Evolutionary conservation across 2,888 invertebrate species (phyloP), one percentile per base, ranked within the genome.

Genomic region (Nemotelus nigrinus): DNA sequence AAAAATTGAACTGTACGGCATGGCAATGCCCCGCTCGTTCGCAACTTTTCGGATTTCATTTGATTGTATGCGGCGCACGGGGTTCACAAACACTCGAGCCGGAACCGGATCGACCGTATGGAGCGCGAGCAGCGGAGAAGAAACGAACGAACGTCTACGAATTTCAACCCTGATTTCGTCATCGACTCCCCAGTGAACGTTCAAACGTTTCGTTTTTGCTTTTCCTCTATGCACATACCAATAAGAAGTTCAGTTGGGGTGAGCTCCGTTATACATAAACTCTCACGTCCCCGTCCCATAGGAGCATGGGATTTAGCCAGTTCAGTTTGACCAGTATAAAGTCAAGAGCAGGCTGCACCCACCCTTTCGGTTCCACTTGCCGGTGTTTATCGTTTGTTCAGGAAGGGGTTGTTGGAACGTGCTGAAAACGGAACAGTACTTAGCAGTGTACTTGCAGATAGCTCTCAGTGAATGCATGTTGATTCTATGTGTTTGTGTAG

Each of bases 371-470:
- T 2, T 41, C 7, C 3, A 77, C 70, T 79, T 79, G 79, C 78
- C 79, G 80, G 79, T 78, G 79, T 76, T 79, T 77, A 70, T 76
- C 77, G 39, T n/a, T 60, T 53, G 63, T 58, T 64, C 67, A 78
- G 76, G 78, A 67, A 78, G 78, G 80, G 80, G 76, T 76, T 78
- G 65, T 55, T 43, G 25, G 75, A 80, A 78, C 79, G 79, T 79
- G 77, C 45, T 80, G 79, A 77, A 75, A 78, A 74, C 58, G 77
- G 78, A 78, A 70, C 67, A 55, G 67, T 58, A 44, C 67, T 76
- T 45, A 65, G 71, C 65, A 63, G 75, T 71, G 44, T 78, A 63
- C 55, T 41, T 76, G 53, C 55, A 60, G 25, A 25, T 63, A 43
- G 63, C 55, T 41, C 43, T 53, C 41, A 10, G 53, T n/a, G 8